phyloP scores from a whole-genome alignment of 2,113 vertebrate genomes.

The Cathartes aura region DNA sequence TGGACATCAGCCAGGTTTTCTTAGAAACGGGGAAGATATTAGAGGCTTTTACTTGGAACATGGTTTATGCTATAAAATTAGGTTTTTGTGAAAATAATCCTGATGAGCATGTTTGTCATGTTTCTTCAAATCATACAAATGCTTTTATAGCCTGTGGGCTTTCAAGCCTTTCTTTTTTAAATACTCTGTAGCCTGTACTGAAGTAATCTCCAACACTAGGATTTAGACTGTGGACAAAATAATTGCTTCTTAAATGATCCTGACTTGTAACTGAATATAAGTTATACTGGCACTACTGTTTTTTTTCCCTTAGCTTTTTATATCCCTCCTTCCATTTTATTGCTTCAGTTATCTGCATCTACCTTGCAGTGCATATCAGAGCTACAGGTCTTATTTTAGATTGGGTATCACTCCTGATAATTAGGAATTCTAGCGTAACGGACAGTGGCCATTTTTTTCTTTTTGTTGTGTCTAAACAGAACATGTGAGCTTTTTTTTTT shows the following conservation, averaged over 20 bases:
- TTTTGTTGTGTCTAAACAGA: neutral
- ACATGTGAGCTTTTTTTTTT: neutral
- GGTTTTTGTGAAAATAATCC: slow-evolving; percentile 19
- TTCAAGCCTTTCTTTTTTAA: slow-evolving; percentile 35
- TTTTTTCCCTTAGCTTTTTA: neutral
- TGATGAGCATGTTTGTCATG: slow-evolving; percentile 6
- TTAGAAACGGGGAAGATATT: neutral
- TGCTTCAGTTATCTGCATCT: neutral
- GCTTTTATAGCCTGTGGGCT: neutral
- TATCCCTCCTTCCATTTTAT: neutral
- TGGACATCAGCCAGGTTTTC: neutral
- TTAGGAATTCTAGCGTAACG: neutral
- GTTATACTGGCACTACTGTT: neutral
- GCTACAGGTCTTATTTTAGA: neutral
- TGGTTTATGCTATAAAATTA: neutral
- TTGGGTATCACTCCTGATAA: neutral
- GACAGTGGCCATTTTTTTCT: neutral
- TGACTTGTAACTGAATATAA: slow-evolving; percentile 30
- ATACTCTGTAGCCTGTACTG: neutral
- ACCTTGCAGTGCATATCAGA: neutral
- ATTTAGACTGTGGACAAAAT: slow-evolving; percentile 43
- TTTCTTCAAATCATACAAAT: slow-evolving; percentile 27
- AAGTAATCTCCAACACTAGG: slow-evolving; percentile 33
- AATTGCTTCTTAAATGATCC: slow-evolving; percentile 47
- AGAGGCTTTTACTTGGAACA: neutral